Base-by-base conservation (phyloP, 2,113 vertebrate species). In the Haplochromis vanheusdeni region DNA sequence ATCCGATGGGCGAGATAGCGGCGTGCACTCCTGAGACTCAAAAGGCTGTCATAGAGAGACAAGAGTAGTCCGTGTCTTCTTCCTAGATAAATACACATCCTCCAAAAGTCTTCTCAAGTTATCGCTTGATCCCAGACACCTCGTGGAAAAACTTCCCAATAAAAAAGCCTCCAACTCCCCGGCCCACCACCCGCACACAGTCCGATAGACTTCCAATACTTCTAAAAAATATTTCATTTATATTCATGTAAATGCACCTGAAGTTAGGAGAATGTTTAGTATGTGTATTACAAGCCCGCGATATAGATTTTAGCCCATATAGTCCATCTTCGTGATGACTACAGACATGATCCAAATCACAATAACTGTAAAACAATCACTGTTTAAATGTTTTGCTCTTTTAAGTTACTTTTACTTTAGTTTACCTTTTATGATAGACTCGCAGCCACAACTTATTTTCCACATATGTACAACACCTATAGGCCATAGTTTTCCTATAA, bases 31-130 rank as follows among this genome's bases (percentile, higher is more conserved):
- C 14, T n/a, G 16, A 21, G 51, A 73, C 40, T 19, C 52, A 45
- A 33, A 28, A 58, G 16, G 9, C 70, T 51, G 17, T 85, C 49
- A 81, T 1, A 84, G 68, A 49, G 75, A 33, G 60, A 85, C 21
- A 75, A 33, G 9, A 70, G 23, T 26, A 77, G 26, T 51, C 6
- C 10, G 47, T 84, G 54, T 89, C 87, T 89, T 81, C n/a, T 75
- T 56, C 79, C 84, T 86, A 49, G 31, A 82, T 82, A 86, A 87
- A 90, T 87, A 87, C 6, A 80, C 79, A 81, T 87, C 80, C 51
- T 58, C 37, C 16, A 33, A 86, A 88, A 73, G 54, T 55, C 60
- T 81, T 89, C 60, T 83, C 89, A 47, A 83, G 60, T 88, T 83
- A 75, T 85, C 83, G n/a, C 80, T 83, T 21, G 31, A 85, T 85